Evolutionary conservation across 2,888 invertebrate species (phyloP).

Genomic region (Catocala nupta): DNA sequence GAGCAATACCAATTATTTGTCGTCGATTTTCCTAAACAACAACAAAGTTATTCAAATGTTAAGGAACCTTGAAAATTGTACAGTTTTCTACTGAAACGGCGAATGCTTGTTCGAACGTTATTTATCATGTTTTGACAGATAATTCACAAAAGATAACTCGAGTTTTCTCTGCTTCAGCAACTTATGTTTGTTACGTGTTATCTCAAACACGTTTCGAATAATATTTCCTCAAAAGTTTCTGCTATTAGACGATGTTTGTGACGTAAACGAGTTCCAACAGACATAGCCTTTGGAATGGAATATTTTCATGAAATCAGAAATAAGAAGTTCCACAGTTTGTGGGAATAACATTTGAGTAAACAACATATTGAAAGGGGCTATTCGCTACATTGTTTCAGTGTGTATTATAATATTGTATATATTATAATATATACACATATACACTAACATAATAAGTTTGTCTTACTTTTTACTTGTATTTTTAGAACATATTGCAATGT

Average conservation of each 20-base stretch:
- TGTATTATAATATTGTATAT: too few relatives aligned
- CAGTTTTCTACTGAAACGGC: background rate
- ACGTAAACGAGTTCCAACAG: background rate
- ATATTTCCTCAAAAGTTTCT: constrained; percentile 4
- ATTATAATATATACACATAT: too few relatives aligned
- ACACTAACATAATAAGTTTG: too few relatives aligned
- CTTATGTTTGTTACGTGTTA: background rate
- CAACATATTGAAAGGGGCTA: too few relatives aligned
- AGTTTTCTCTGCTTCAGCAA: background rate
- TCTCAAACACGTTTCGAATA: background rate
- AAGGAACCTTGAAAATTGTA: background rate
- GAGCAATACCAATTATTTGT: too few relatives aligned
- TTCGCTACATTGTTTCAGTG: too few relatives aligned
- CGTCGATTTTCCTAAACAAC: too few relatives aligned
- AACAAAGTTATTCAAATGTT: background rate
- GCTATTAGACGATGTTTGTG: constrained; percentile 1
- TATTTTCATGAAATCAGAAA: background rate
- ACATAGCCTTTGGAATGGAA: background rate
- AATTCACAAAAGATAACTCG: background rate
- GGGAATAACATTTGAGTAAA: too few relatives aligned
- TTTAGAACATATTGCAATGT: too few relatives aligned
- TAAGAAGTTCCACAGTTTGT: too few relatives aligned
- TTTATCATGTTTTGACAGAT: constrained; percentile 8
- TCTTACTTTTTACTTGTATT: too few relatives aligned
- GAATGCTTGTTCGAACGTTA: constrained; percentile 5